These are phyloP conservation scores for Lysiphlebus fabarum DNA, from an alignment of 1,140 invertebrate species.

Conservation along the genomic window DNA sequence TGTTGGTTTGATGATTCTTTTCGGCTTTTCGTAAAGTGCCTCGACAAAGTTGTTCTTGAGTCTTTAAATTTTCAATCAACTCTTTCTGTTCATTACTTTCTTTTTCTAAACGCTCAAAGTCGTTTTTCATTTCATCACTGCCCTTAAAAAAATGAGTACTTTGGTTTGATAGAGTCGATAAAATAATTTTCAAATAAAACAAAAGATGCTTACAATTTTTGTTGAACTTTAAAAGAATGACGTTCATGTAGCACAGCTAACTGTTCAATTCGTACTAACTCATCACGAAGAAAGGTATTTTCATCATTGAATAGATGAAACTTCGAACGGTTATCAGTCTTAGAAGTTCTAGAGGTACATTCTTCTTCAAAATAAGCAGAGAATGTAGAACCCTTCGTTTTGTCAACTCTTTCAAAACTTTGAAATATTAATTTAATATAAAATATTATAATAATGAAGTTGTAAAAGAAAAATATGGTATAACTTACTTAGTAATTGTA, in stretches of 20 bases:
- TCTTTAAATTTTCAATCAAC: conserved; percentile 16
- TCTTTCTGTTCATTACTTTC: conserved; percentile 34
- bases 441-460: no score
- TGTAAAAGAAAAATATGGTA: no score
- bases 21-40: conserved; percentile 24
- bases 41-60: conserved; percentile 24
- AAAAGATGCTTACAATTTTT: conserved; percentile 13
- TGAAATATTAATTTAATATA: neutral
- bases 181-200: neutral
- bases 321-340: conserved; percentile 25
- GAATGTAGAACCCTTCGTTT: neutral
- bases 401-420: neutral
- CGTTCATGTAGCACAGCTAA: conserved; percentile 15
- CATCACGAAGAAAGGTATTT: conserved; percentile 28
- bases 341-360: neutral
- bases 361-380: conserved; percentile 17
- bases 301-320: conserved; percentile 32
- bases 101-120: conserved; percentile 25
- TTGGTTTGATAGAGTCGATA: neutral
- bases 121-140: conserved; percentile 28
- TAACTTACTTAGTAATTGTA: no score
- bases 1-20: conserved; percentile 21
- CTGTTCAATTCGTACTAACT: conserved; percentile 29
- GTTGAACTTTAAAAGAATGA: conserved; percentile 19
- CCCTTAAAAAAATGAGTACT: conserved; percentile 18